phyloP scores from a whole-genome alignment of 2,888 invertebrate species.

The Smittia sp. region DNA sequence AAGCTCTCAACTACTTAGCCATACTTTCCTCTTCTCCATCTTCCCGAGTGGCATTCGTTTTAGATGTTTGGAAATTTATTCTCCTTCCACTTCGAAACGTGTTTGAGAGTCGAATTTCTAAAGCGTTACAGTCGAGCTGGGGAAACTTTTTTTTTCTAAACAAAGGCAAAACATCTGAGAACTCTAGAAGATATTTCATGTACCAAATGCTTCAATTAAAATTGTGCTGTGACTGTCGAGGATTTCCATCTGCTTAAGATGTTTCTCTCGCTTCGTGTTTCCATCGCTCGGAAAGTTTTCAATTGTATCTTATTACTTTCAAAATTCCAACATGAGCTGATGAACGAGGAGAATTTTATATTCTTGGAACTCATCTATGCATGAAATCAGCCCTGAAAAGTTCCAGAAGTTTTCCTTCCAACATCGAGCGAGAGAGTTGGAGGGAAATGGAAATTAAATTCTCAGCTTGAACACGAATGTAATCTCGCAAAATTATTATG shows the following conservation, averaged over 20 bases:
- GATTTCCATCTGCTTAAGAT: slow-evolving; percentile 36
- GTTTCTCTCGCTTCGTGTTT: slow-evolving; percentile 13
- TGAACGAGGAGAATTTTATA: background rate
- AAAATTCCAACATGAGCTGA: background rate
- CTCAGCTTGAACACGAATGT: background rate
- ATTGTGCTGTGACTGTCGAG: slow-evolving; percentile 8
- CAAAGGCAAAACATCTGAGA: slow-evolving; percentile 18
- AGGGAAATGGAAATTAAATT: background rate
- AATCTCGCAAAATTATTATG: background rate
- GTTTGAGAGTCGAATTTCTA: background rate
- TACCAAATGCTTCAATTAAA: slow-evolving; percentile 29
- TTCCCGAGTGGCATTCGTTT: background rate
- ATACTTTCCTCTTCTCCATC: background rate
- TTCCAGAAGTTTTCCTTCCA: background rate
- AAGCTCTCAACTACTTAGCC: slow-evolving; percentile 8
- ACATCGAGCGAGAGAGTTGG: background rate
- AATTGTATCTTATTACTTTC: slow-evolving; percentile 10
- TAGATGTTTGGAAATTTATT: background rate
- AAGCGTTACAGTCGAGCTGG: background rate
- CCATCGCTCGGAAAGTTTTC: background rate
- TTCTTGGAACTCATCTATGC: background rate
- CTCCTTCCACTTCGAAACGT: background rate
- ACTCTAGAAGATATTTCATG: slow-evolving; percentile 12
- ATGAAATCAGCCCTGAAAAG: background rate
- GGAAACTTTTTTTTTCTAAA: background rate